Percentiles rank a stretch among this genome's conserved stretches.
phyloP scores from a whole-genome alignment of 2,888 invertebrate genomes.

The Andrena flavipes region DNA sequence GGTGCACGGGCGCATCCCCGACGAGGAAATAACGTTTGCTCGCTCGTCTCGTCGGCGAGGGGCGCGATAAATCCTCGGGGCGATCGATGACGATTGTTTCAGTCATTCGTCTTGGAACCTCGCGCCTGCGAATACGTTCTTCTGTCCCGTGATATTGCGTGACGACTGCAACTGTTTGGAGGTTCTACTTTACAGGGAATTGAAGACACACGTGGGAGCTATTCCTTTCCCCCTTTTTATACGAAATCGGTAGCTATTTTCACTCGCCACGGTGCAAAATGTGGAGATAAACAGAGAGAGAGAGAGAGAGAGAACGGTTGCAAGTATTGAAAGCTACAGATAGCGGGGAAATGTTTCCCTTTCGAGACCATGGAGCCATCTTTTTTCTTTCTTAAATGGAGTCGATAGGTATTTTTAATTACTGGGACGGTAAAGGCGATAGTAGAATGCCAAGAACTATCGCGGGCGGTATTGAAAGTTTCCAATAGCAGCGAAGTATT shows the following conservation, averaged over 20 bases:
- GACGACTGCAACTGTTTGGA: conserved; percentile 13
- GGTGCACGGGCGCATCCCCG: conserved; percentile 16
- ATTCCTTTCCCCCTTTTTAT: background rate
- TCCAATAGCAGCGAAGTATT: no score
- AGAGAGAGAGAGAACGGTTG: background rate
- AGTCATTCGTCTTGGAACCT: conserved; percentile 14
- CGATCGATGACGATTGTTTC: conserved; percentile 39
- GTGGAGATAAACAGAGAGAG: background rate
- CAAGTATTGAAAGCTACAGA: background rate
- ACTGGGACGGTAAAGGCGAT: no score
- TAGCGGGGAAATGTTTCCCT: background rate
- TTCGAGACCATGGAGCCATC: background rate
- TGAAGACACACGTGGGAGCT: conserved; percentile 4
- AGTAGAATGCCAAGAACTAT: no score
- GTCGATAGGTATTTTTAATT: background rate
- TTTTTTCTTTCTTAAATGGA: conserved; percentile 2
- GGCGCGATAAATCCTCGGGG: conserved; percentile 32
- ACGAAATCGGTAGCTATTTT: background rate
- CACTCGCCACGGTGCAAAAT: background rate
- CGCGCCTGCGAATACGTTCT: background rate
- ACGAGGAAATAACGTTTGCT: conserved; percentile 6
- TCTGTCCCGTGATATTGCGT: background rate
- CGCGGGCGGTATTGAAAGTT: no score
- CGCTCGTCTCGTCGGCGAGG: conserved; percentile 11
- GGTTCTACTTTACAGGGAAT: conserved; percentile 17